Base-by-base conservation (phyloP, 2,888 invertebrate genomes). In the Yponomeuta malinellus region DNA sequence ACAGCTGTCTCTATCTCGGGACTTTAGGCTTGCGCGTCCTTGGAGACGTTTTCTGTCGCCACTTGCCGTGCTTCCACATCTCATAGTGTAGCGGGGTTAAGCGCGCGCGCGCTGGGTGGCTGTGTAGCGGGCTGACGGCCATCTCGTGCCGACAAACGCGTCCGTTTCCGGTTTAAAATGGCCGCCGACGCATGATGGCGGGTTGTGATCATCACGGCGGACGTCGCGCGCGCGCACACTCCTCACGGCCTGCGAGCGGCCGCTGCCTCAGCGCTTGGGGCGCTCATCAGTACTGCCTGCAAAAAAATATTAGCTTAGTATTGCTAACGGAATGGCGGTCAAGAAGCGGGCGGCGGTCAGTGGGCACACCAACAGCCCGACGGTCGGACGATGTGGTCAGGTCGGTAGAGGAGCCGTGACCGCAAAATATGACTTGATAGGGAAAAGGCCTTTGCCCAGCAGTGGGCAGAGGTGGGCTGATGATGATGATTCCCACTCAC, bases 31-130 rank as follows among this genome's bases (percentile, higher is more conserved):
- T 81, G 85, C 88, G 87, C 83, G 91, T 90, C 88, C 90, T 89
- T 81, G 83, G 87, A 87, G 89, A 88, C 85, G 88, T 85, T 90
- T 93, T 92, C 84, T 93, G 93, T 91, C 95, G 95, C 95, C 95
- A 95, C 94, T 95, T 95, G 93, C 94, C 95, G 93, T 96, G 95
- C 90, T 95, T 95, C 95, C 95, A 95, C 93, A 95, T 94, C 92
- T 95, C 95, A 88, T 93, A 93, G 88, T 85, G 85, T 79, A 81
- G 86, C 76, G 84, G 78, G 73, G 83, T 82, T 75, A 84, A 80
- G 81, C 83, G 86, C 83, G 84, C 81, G 80, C 80, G 86, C 85
- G 86, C 88, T 75, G 85, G 83, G 75, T 76, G 81, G 79, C 79
- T 81, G 82, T 76, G 76, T 77, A 82, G 83, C 80, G 80, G 80